Evolutionary conservation across 2,888 invertebrate species (phyloP).

Genomic region (Elegia similella): DNA sequence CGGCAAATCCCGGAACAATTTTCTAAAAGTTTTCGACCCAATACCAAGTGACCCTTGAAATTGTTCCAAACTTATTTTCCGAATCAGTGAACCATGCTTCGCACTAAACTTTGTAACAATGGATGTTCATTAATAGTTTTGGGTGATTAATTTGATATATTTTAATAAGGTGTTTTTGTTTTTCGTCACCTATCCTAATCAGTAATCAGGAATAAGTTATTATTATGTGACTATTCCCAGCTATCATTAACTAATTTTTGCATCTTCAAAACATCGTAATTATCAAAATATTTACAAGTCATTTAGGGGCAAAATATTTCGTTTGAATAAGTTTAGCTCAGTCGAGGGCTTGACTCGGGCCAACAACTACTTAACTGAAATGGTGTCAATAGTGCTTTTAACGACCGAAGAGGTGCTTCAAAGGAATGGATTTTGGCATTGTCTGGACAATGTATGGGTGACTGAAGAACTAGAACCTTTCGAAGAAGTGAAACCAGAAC

Average conservation of each 20-base stretch:
- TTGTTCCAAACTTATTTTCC: constrained; percentile 36
- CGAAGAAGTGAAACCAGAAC: constrained; percentile 64
- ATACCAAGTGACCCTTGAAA: constrained; percentile 31
- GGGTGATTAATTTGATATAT: not conserved
- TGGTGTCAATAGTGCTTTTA: constrained; percentile 67
- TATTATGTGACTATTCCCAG: not conserved
- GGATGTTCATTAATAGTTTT: not conserved
- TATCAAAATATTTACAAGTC: constrained; percentile 9
- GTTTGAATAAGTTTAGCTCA: not conserved
- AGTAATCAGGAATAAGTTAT: not conserved
- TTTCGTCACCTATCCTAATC: not conserved
- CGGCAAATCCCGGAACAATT: constrained; percentile 24
- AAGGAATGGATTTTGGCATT: constrained; percentile 66
- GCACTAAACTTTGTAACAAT: constrained; percentile 4
- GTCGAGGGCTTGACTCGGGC: constrained; percentile 11
- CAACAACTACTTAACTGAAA: constrained; percentile 29
- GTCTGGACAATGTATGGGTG: constrained; percentile 64
- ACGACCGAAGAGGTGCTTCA: constrained; percentile 71
- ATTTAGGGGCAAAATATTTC: not conserved
- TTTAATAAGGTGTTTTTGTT: not conserved
- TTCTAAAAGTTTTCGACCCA: constrained; percentile 28
- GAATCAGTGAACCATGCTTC: constrained; percentile 31
- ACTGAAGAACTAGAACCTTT: constrained; percentile 71
- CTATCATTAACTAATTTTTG: constrained; percentile 12
- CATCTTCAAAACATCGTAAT: constrained; percentile 11